Conservation (phyloP, 2,797 vertebrate species). For the Okamejei kenojei region DNA sequence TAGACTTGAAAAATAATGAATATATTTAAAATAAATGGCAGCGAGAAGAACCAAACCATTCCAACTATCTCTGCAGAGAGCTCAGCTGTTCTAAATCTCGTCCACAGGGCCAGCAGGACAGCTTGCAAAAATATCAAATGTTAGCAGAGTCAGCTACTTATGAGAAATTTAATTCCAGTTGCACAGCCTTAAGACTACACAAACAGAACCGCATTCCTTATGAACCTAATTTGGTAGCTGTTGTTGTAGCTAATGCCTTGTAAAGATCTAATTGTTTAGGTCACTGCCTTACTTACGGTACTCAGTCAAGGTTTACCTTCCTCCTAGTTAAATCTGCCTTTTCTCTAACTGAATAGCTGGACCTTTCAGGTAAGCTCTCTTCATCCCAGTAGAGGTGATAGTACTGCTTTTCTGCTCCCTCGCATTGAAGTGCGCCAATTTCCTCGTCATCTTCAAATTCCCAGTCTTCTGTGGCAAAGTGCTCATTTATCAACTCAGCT, state of each 20-base stretch:
- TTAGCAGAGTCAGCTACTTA: background rate
- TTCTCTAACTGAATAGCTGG: constrained; percentile 27
- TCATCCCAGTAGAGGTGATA: constrained; percentile 37
- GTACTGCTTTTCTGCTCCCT: constrained; percentile 23
- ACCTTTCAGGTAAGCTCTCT: constrained; percentile 30
- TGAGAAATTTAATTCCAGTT: background rate
- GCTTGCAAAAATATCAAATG: constrained; percentile 1
- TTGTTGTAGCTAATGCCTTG: background rate
- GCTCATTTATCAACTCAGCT: background rate
- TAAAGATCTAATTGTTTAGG: background rate
- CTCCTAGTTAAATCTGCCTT: constrained; percentile 24
- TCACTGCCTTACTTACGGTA: constrained; percentile 2
- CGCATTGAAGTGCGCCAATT: constrained; percentile 9
- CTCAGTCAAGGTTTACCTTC: constrained; percentile 15
- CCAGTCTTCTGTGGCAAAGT: constrained; percentile 23
- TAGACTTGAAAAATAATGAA: background rate
- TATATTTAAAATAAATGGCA: background rate
- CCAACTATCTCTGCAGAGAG: background rate
- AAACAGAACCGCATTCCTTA: background rate
- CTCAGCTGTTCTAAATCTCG: no score
- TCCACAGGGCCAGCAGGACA: no score
- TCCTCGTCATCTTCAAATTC: constrained; percentile 35
- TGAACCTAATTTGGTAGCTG: background rate
- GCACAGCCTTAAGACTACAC: background rate
- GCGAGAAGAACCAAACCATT: background rate